phyloP scores from a whole-genome alignment of 2,113 vertebrate species.

The Dasyurus viverrinus region DNA sequence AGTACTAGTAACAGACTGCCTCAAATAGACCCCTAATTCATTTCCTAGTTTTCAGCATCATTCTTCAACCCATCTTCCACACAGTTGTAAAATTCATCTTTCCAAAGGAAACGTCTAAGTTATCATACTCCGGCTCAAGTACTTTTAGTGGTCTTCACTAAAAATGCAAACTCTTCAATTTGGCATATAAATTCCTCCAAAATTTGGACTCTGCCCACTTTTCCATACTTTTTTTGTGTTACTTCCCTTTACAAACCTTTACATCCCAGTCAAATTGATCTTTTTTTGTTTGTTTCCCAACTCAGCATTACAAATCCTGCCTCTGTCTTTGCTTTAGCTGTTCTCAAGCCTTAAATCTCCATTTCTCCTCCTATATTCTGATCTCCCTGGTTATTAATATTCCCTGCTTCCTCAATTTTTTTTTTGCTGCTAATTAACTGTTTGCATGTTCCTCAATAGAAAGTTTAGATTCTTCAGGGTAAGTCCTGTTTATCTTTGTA shows the following conservation, averaged over 20 bases:
- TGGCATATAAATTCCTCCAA: neutral
- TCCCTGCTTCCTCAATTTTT: neutral
- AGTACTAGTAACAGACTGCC: neutral
- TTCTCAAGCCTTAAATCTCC: neutral
- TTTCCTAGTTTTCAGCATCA: neutral
- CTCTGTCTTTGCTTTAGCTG: neutral
- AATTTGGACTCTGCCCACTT: neutral
- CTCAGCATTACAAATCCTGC: neutral
- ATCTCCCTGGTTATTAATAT: neutral
- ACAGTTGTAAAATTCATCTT: neutral
- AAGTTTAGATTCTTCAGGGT: neutral
- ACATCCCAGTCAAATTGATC: neutral
- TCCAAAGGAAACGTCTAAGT: neutral
- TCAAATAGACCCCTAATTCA: neutral
- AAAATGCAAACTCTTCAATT: neutral
- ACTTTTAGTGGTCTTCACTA: neutral
- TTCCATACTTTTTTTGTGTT: neutral
- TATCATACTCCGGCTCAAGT: neutral
- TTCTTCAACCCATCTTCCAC: neutral
- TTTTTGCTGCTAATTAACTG: neutral
- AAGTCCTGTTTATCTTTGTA: neutral
- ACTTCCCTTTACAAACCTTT: neutral
- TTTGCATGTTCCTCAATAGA: neutral
- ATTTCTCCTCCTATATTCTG: neutral
- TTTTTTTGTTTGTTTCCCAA: neutral